Percentiles rank a stretch among this genome's conserved stretches.
Conservation (phyloP, 1,140 invertebrate genomes). For the Maniola jurtina region DNA sequence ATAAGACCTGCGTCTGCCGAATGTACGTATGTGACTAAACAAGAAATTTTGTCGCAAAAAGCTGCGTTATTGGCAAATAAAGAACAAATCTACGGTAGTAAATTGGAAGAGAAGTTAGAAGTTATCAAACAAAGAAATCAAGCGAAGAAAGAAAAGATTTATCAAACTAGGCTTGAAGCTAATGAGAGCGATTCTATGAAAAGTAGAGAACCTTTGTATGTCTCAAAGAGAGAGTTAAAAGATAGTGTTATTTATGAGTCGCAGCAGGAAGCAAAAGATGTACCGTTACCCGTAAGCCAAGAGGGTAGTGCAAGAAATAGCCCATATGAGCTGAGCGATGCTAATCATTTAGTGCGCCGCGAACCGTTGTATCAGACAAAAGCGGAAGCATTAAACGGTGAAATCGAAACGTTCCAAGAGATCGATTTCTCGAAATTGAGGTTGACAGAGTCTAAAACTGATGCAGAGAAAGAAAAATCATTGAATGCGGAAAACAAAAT, state of each 20-base stretch:
- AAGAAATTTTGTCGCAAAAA: conserved; percentile 78
- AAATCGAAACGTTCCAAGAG: conserved; percentile 67
- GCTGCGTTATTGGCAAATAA: conserved; percentile 67
- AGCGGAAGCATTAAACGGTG: conserved; percentile 52
- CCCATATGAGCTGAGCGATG: conserved; percentile 75
- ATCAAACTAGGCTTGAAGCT: conserved; percentile 72
- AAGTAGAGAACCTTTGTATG: conserved; percentile 73
- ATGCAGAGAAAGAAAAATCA: conserved; percentile 73
- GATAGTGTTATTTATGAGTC: conserved; percentile 76
- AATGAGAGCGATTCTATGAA: conserved; percentile 68
- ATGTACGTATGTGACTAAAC: conserved; percentile 74
- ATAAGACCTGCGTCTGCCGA: conserved; percentile 65
- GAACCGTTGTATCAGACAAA: conserved; percentile 75
- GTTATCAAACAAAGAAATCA: conserved; percentile 77
- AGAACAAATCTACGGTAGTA: conserved; percentile 60
- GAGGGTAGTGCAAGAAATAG: conserved; percentile 65
- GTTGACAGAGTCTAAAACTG: conserved; percentile 70
- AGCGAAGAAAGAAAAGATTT: conserved; percentile 77
- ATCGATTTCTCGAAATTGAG: conserved; percentile 75
- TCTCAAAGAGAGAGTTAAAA: conserved; percentile 76
- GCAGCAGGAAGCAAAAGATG: conserved; percentile 71
- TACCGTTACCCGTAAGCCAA: conserved; percentile 37
- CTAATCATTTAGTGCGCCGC: conserved; percentile 73
- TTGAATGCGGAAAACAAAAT: conserved; percentile 60
- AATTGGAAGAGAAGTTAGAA: conserved; percentile 74